A percentile compares a stretch with the other conserved stretches of the same genome.
phyloP scores from a whole-genome alignment of 2,797 vertebrate genomes.

The Champsocephalus esox region DNA sequence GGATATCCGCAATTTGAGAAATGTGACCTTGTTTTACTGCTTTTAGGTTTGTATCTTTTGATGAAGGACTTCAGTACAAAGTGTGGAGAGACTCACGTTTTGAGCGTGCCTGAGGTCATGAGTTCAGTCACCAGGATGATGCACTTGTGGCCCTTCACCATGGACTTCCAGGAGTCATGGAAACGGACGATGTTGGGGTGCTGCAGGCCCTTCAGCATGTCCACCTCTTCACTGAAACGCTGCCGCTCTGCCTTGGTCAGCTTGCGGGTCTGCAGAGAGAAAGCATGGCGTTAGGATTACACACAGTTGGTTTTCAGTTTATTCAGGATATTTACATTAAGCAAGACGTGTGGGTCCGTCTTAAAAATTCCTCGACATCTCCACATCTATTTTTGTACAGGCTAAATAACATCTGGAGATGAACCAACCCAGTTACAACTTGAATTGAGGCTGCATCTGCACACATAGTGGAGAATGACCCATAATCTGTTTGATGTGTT shows the following conservation, averaged over 20 bases:
- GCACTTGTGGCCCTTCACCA: conserved; percentile 94
- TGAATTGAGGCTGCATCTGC: background rate
- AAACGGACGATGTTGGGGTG: conserved; percentile 99
- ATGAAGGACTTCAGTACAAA: background rate
- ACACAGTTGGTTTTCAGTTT: background rate
- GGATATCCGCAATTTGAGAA: conserved; percentile 6
- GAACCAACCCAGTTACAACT: background rate
- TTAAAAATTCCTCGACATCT: background rate
- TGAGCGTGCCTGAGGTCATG: conserved; percentile 98
- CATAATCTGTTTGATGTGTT: background rate
- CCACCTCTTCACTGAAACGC: conserved; percentile 97
- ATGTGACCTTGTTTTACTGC: too few species aligned
- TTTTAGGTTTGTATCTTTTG: background rate
- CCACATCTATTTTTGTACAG: background rate
- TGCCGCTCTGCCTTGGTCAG: conserved; percentile 94
- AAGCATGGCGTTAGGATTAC: background rate
- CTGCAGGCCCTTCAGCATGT: conserved; percentile 98
- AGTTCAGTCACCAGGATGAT: conserved; percentile 97
- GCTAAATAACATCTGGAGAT: background rate
- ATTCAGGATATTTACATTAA: background rate
- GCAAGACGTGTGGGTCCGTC: background rate
- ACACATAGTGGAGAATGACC: background rate
- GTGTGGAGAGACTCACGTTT: conserved; percentile 89
- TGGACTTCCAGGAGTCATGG: conserved; percentile 98
- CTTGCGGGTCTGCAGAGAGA: conserved; percentile 88